phyloP scores from a whole-genome alignment of 92 coral and sea anemone species.

The Bergia puertoricense region DNA sequence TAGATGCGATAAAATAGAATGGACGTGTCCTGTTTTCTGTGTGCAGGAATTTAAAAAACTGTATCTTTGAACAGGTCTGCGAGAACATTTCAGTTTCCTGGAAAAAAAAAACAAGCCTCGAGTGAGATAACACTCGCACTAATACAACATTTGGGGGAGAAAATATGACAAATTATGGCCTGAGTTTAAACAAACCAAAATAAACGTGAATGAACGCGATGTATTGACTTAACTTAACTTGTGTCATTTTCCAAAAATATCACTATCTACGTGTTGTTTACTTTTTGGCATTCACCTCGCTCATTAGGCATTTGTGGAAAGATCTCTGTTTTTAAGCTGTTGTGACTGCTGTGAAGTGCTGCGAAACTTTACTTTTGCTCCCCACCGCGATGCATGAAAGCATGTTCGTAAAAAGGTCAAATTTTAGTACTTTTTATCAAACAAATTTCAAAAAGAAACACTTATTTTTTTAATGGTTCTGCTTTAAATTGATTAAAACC shows the following conservation, averaged over 20 bases:
- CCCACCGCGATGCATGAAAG: no score
- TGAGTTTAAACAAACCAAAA: background rate
- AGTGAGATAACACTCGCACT: no score
- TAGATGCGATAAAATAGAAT: background rate
- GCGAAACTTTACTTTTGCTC: no score
- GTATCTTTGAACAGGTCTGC: background rate
- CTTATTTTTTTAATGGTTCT: no score
- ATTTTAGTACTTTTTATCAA: no score
- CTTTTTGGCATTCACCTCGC: background rate
- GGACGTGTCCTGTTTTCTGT: background rate
- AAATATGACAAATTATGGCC: background rate
- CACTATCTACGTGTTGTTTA: background rate
- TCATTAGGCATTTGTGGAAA: background rate
- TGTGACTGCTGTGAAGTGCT: background rate
- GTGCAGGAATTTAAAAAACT: background rate
- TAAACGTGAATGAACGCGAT: no score
- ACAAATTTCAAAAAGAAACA: no score
- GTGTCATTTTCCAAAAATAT: conserved; percentile 4
- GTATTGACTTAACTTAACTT: background rate
- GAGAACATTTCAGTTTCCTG: background rate
- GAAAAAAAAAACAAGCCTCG: no score
- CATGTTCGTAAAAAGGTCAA: no score
- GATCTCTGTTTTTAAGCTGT: background rate
- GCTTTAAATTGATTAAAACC: no score
- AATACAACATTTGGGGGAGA: background rate